These are phyloP conservation scores for Pseudochirops cupreus DNA, from an alignment of 2,797 vertebrate species.

Conservation along the genomic window DNA sequence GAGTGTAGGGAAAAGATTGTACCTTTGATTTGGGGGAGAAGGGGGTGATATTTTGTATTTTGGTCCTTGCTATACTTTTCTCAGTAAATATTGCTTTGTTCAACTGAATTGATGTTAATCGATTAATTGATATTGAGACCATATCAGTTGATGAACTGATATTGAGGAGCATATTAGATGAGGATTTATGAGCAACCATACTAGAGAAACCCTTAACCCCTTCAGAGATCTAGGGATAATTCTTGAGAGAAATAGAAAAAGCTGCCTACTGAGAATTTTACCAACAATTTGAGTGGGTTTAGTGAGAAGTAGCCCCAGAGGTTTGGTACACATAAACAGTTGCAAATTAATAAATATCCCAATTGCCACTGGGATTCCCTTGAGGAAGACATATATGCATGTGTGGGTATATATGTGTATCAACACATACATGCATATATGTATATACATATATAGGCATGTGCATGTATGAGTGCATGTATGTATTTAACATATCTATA, in stretches of 20 bases:
- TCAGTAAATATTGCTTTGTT: neutral
- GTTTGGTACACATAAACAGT: neutral
- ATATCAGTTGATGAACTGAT: neutral
- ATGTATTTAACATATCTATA: conserved; percentile 54
- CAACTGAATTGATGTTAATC: neutral
- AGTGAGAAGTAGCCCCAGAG: neutral
- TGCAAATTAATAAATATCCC: neutral
- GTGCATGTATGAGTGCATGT: conserved; percentile 22
- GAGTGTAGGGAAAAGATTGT: neutral
- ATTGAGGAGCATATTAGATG: neutral
- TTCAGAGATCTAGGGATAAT: neutral
- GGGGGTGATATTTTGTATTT: neutral
- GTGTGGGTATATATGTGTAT: neutral
- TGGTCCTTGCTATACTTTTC: neutral
- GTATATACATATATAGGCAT: neutral
- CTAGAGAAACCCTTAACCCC: neutral
- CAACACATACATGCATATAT: neutral
- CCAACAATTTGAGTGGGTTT: neutral
- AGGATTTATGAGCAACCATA: neutral
- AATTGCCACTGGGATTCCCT: neutral
- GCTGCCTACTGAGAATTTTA: neutral
- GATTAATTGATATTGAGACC: neutral
- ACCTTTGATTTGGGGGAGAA: neutral
- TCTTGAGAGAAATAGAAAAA: neutral
- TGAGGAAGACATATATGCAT: conserved; percentile 6